phyloP scores from a whole-genome alignment of 2,797 vertebrate species.

The Fundulus diaphanus region DNA sequence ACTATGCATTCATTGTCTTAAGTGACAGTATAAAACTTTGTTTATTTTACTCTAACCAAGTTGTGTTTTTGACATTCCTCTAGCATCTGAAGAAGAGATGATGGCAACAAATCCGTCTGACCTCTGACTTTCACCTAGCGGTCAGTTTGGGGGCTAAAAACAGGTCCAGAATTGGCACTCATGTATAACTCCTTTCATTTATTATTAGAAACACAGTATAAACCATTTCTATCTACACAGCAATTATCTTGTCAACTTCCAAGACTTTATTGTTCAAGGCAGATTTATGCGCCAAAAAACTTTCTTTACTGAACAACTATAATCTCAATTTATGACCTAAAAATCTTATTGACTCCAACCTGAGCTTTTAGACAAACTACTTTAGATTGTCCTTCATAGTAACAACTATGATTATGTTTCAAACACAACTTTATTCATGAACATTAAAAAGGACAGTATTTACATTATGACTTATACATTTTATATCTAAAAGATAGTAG shows the following conservation, averaged over 20 bases:
- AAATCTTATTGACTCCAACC: neutral
- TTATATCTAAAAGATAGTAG: constrained; percentile 64
- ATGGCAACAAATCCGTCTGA: neutral
- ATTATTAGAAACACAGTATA: constrained; percentile 1
- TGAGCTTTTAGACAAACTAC: constrained; percentile 51
- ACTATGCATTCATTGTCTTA: neutral
- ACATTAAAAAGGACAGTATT: constrained; percentile 81
- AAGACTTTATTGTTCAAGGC: neutral
- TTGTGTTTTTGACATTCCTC: neutral
- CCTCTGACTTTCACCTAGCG: neutral
- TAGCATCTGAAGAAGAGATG: neutral
- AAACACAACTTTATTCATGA: constrained; percentile 70
- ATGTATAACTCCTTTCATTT: neutral
- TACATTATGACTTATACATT: constrained; percentile 75
- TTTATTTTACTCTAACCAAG: neutral
- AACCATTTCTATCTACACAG: neutral
- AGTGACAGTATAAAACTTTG: neutral
- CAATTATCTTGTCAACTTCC: neutral
- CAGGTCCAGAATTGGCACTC: neutral
- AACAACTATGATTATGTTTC: constrained; percentile 68
- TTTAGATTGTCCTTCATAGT: constrained; percentile 83
- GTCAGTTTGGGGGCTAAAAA: neutral
- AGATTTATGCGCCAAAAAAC: neutral
- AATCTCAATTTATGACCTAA: neutral
- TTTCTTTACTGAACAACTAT: neutral